These are phyloP conservation scores for Silurus meridionalis DNA, from an alignment of 2,113 vertebrate species.

Conservation along the genomic window DNA sequence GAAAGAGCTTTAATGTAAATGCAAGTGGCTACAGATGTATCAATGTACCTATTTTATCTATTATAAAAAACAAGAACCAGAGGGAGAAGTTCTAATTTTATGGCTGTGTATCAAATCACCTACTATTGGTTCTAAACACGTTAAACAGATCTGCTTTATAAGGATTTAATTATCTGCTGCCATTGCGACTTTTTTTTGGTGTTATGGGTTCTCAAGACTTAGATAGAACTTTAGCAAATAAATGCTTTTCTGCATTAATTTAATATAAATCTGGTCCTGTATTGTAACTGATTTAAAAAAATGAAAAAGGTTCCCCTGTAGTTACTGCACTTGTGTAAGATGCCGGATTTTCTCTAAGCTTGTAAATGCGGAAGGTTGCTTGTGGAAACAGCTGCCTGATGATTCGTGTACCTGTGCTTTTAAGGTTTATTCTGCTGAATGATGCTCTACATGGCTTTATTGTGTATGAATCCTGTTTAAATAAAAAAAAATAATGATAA, in stretches of 20 bases:
- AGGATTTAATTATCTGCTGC: neutral
- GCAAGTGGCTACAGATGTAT: constrained; percentile 42
- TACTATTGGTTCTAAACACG: constrained; percentile 13
- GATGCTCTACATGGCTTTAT: constrained; percentile 64
- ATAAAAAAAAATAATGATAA: constrained; percentile 54
- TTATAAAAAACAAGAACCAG: neutral
- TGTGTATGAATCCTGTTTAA: constrained; percentile 68
- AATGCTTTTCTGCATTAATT: constrained; percentile 50
- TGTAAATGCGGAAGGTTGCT: constrained; percentile 62
- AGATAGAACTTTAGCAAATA: constrained; percentile 4
- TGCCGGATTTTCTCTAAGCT: constrained; percentile 52
- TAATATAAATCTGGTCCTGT: constrained; percentile 52
- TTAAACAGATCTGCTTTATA: constrained; percentile 25
- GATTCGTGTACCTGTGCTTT: constrained; percentile 64
- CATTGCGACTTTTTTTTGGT: constrained; percentile 22
- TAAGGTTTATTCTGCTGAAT: constrained; percentile 58
- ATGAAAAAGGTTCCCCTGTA: constrained; percentile 6
- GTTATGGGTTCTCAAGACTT: constrained; percentile 21
- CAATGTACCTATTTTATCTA: constrained; percentile 36
- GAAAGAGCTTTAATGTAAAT: constrained; percentile 28
- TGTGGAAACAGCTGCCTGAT: constrained; percentile 55
- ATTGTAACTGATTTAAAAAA: constrained; percentile 14
- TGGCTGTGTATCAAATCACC: constrained; percentile 17
- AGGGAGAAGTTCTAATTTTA: constrained; percentile 28
- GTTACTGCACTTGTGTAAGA: constrained; percentile 47